Conservation (phyloP, 2,113 vertebrate species). For the Saccopteryx bilineata region DNA sequence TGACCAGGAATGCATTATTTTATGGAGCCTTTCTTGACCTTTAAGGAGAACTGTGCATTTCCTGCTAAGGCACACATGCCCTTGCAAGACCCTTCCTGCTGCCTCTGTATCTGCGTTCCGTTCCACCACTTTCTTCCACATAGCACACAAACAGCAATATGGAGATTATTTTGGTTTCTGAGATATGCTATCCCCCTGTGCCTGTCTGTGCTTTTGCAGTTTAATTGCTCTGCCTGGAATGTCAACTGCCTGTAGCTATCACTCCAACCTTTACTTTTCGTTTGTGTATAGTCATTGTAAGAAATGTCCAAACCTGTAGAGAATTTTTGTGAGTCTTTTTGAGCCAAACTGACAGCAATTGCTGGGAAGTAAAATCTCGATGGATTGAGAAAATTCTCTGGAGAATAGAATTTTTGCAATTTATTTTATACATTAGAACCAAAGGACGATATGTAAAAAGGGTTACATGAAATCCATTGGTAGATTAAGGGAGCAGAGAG, state of each 20-base stretch:
- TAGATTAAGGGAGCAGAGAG: too few relatives aligned
- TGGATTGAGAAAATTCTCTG: too few relatives aligned
- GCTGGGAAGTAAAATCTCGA: too few relatives aligned
- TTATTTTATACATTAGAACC: too few relatives aligned
- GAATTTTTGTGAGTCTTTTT: too few relatives aligned
- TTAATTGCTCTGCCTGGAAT: neutral
- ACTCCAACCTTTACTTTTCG: neutral
- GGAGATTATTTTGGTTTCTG: neutral
- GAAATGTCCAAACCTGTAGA: too few relatives aligned
- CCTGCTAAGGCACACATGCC: neutral
- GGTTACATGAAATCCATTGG: too few relatives aligned
- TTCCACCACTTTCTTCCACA: neutral
- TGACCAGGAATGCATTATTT: neutral
- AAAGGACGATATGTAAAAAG: too few relatives aligned
- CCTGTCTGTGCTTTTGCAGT: neutral
- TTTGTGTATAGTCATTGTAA: neutral
- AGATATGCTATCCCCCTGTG: neutral
- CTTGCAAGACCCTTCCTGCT: neutral
- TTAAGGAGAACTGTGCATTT: neutral
- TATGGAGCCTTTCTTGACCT: neutral
- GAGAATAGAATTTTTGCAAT: too few relatives aligned
- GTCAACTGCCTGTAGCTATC: neutral
- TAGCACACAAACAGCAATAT: neutral
- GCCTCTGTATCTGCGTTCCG: neutral
- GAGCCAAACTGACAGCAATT: too few relatives aligned